Evolutionary conservation across 2,888 invertebrate genomes (phyloP).

Genomic region (Ecdyonurus torrentis): DNA sequence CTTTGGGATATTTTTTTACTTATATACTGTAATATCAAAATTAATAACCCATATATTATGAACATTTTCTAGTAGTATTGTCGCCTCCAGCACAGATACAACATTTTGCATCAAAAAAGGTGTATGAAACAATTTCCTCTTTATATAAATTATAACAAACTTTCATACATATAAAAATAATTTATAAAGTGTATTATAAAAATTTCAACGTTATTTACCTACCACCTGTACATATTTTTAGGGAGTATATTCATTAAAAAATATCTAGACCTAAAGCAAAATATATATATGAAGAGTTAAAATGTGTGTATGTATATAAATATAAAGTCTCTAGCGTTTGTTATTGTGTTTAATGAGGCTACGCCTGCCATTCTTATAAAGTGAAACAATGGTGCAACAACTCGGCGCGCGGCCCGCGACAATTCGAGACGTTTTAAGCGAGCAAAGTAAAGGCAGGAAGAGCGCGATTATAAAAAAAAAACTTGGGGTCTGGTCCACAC

Average conservation of each 20-base stretch:
- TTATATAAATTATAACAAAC: not conserved
- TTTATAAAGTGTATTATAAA: not conserved
- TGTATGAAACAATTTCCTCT: not conserved
- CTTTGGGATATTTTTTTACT: no score
- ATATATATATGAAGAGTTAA: no score
- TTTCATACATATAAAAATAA: not conserved
- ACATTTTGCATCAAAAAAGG: not conserved
- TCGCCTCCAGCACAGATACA: not conserved
- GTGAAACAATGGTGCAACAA: not conserved
- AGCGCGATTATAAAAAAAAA: not conserved
- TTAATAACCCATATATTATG: no score
- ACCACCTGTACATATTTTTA: not conserved
- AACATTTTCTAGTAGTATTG: no score
- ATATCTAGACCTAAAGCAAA: no score
- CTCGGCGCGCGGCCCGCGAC: not conserved
- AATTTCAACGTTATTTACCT: not conserved
- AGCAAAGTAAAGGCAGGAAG: not conserved
- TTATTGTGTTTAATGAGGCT: not conserved
- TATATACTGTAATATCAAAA: no score
- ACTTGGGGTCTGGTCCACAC: not conserved
- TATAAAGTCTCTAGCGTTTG: not conserved
- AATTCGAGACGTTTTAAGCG: not conserved
- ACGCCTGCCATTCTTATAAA: constrained; percentile 1
- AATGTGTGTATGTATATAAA: not conserved
- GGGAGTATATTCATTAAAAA: not conserved